Percentiles rank a stretch among this genome's conserved stretches.
phyloP scores from a whole-genome alignment of 1,140 invertebrate genomes.

The Drosophila insularis region DNA sequence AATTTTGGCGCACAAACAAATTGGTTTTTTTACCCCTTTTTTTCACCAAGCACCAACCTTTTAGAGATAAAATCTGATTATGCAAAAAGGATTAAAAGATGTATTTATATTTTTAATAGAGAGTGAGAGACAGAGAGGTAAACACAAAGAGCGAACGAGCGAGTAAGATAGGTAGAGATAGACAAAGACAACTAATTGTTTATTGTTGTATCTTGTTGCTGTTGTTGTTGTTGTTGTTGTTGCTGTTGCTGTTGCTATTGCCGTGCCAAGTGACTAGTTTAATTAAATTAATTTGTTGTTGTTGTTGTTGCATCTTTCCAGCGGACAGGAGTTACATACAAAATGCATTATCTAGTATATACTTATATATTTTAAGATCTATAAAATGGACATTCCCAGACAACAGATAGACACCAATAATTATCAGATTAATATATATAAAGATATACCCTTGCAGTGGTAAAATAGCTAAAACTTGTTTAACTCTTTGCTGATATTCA shows the following conservation, averaged over 20 bases:
- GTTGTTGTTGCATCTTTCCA: constrained; percentile 7
- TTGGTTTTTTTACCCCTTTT: constrained; percentile 38
- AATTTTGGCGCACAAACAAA: constrained; percentile 65
- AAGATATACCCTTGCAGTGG: neutral
- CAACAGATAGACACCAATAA: constrained; percentile 38
- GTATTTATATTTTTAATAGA: constrained; percentile 18
- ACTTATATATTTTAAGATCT: constrained; percentile 38
- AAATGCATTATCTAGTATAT: constrained; percentile 57
- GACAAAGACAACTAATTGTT: constrained; percentile 25
- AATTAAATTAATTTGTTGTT: neutral
- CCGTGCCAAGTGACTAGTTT: constrained; percentile 1
- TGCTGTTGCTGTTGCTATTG: neutral
- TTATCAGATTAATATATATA: neutral
- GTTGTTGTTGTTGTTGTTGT: constrained; percentile 1
- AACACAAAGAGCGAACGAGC: constrained; percentile 9
- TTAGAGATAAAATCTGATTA: constrained; percentile 47
- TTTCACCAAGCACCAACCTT: constrained; percentile 74
- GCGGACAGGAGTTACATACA: constrained; percentile 63
- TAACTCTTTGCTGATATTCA: no score
- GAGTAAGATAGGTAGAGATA: constrained; percentile 8
- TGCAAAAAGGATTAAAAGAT: constrained; percentile 31
- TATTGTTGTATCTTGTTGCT: constrained; percentile 4
- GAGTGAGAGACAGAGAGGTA: constrained; percentile 19
- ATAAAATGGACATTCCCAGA: constrained; percentile 38
- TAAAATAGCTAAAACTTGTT: no score